Evolutionary conservation across 2,113 vertebrate genomes (phyloP), one percentile per base, ranked within the genome.

Genomic region (Stictonetta naevosa): DNA sequence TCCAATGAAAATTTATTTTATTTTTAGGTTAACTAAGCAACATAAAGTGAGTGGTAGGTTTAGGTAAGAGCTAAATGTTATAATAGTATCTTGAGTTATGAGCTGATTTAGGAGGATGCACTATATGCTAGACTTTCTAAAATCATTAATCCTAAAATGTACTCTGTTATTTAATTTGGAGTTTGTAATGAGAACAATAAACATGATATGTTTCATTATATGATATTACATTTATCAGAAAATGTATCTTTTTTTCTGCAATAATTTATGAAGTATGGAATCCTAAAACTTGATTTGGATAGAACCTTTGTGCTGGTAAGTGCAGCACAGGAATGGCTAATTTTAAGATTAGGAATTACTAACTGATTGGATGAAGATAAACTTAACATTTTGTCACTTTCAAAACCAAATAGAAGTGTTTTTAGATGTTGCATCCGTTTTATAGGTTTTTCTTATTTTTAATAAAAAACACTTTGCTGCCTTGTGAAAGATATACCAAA

Each of bases 1-100:
- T 63, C 60, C 63, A 92, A 12, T 92, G 72, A 85, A 95, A 95
- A 90, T 95, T 75, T 84, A 83, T 60, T 96, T 92, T 92, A 63
- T 81, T 22, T 91, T 88, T 67, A 84, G 62, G 38, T 74, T 88
- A 86, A 82, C 52, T 81, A 59, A 74, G 76, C 34, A 90, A 74
- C 10, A 71, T 93, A 12, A 95, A 86, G 34, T 84, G 56, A 78
- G 64, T 92, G 36, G 25, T 90, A 67, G 33, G 46, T 83, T 82
- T 90, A 91, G 74, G 58, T 52, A 75, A 62, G 28, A 85, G 31
- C n/a, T 92, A 76, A 86, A 58, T 89, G 38, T 86, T 90, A 20
- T 60, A 89, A 48, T 13, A 42, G 13, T 78, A 26, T 74, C n/a
- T 90, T 84, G 34, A 82, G 5, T 67, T 48, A 66, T 40, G 19